Base-by-base conservation (phyloP, 2,797 vertebrate species). In the Mus caroli region DNA sequence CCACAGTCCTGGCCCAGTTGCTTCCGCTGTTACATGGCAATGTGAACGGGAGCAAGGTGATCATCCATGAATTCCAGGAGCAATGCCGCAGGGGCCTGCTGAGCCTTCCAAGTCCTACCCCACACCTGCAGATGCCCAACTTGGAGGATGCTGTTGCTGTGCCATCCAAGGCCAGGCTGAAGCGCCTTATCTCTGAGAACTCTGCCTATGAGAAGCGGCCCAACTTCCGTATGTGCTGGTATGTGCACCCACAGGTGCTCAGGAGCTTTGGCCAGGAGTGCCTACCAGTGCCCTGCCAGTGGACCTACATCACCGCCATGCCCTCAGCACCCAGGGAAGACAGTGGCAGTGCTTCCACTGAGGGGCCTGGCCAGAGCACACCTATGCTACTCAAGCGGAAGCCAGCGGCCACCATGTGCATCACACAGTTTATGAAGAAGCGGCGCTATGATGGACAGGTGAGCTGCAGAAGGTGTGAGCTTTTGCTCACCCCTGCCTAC, bases 401-500 rank as follows among this genome's bases (percentile, higher is more conserved):
- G 98, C 98, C 99, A 6, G 88, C 98, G 0, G 99, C 99, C 37
- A 99, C 99, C 98, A 99, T 99, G 99, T 99, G 99, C 13, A 99
- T 99, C 98, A 99, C 99, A 0, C 99, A 99, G 97, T 99, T 99
- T 98, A 99, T 99, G 99, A 99, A 99, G 98, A 99, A 98, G 92
- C 99, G 99, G 40, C 96, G 98, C 3, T 98, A 98, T 1, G 96
- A 98, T 0, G 99, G 98, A n/a, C 99, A 99, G 99, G 99, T 99
- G 98, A 98, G 96, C 19, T 10, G 13, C 24, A 85, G 83, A 50
- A 14, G 43, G 43, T 12, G 20, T 46, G 58, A 17, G 82, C 43
- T 34, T 62, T 50, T 85, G 60, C 60, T 50, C 28, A 22, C 62
- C 43, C 24, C 12, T 67, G 43, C 17, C 40, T 34, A n/a, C 10